phyloP scores from a whole-genome alignment of 2,888 invertebrate genomes.

The Catocala fraxini region DNA sequence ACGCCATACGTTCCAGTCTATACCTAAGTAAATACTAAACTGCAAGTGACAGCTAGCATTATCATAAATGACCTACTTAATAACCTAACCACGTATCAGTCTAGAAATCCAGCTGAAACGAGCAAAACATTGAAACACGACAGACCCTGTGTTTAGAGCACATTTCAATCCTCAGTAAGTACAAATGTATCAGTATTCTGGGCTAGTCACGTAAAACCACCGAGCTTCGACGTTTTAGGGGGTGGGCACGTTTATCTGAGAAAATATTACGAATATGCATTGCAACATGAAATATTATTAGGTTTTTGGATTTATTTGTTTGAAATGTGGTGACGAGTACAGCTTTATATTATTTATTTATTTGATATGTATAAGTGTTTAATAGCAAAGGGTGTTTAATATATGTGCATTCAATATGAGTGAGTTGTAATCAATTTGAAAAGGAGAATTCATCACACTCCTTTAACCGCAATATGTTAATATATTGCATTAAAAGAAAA shows the following conservation, averaged over 20 bases:
- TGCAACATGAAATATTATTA: neutral
- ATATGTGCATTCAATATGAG: too few species aligned
- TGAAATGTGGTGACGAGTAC: too few species aligned
- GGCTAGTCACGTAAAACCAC: slow-evolving; percentile 6
- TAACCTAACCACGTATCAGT: neutral
- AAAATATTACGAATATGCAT: slow-evolving; percentile 10
- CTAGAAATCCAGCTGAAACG: neutral
- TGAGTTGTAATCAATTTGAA: too few species aligned
- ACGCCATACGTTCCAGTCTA: too few species aligned
- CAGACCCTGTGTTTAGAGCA: neutral
- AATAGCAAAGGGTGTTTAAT: too few species aligned
- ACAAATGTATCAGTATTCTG: slow-evolving; percentile 3
- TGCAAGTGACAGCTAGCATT: neutral
- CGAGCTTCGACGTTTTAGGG: neutral
- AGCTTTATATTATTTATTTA: too few species aligned
- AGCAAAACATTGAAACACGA: too few species aligned
- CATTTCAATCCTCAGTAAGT: neutral
- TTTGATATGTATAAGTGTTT: too few species aligned
- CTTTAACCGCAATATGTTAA: too few species aligned
- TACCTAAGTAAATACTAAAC: too few species aligned
- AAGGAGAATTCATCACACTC: too few species aligned
- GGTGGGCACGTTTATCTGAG: neutral
- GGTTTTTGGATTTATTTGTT: neutral
- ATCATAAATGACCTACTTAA: neutral
- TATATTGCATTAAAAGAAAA: too few species aligned